Evolutionary conservation across 2,113 vertebrate species (phyloP).

Genomic region (Ranitomeya imitator): DNA sequence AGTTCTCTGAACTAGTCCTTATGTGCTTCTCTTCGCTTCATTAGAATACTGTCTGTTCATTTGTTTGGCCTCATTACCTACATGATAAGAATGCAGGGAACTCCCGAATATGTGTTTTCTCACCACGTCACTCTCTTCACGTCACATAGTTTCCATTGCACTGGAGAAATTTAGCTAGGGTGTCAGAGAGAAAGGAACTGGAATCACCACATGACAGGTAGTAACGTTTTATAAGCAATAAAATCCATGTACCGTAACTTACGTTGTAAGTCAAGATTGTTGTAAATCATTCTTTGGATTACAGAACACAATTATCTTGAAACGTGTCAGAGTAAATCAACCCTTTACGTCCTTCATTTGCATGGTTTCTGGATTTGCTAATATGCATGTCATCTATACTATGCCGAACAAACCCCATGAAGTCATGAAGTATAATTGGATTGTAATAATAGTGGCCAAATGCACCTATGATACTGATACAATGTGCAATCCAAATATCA

Average conservation of each 20-base stretch:
- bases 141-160: constrained; percentile 21
- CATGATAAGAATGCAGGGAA: not conserved
- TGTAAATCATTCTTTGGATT: not conserved
- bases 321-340: not conserved
- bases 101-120: not conserved
- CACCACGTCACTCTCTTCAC: not conserved
- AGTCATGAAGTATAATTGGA: too few relatives aligned
- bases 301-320: not conserved
- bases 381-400: not conserved
- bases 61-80: not conserved
- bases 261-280: too few relatives aligned
- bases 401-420: not conserved
- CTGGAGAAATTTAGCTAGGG: not conserved
- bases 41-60: not conserved
- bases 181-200: too few relatives aligned
- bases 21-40: not conserved
- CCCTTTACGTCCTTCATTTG: not conserved
- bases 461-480: too few relatives aligned
- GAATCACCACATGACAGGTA: not conserved
- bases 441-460: too few relatives aligned
- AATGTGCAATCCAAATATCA: too few relatives aligned
- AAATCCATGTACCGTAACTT: not conserved
- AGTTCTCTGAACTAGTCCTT: not conserved
- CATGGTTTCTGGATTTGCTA: not conserved
- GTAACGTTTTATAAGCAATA: constrained; percentile 9